Percentiles rank a stretch among this genome's conserved stretches.
phyloP scores from a whole-genome alignment of 2,797 vertebrate species.

The Hylomyscus alleni region DNA sequence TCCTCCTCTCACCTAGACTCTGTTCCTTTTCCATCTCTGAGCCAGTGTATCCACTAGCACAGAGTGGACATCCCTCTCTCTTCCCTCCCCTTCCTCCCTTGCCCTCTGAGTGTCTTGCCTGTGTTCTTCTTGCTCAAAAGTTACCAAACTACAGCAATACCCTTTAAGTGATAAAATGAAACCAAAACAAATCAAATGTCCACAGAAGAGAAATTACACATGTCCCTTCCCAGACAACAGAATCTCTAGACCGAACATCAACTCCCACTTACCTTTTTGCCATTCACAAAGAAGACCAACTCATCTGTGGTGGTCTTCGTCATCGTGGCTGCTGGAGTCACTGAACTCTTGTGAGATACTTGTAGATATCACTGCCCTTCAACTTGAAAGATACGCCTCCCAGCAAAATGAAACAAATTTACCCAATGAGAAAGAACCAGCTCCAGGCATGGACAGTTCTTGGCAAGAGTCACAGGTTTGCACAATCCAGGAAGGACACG shows the following conservation, averaged over 20 bases:
- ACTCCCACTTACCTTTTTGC: slow-evolving; percentile 90
- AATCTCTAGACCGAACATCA: slow-evolving; percentile 43
- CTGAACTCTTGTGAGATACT: slow-evolving; percentile 11
- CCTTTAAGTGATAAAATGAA: not conserved
- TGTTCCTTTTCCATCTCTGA: not conserved
- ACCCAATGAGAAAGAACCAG: slow-evolving; percentile 56
- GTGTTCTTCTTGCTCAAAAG: not conserved
- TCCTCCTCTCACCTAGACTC: not conserved
- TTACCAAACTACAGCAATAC: not conserved
- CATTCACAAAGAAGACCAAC: slow-evolving; percentile 92
- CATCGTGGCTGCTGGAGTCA: slow-evolving; percentile 49
- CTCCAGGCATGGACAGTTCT: slow-evolving; percentile 36
- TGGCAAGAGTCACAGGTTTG: slow-evolving; percentile 73
- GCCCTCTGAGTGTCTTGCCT: not conserved
- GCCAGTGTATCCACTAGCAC: not conserved
- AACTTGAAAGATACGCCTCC: slow-evolving; percentile 60
- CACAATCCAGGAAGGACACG: slow-evolving; percentile 70
- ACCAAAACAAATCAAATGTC: not conserved
- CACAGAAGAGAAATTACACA: not conserved
- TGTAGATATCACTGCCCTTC: not conserved
- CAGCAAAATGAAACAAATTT: slow-evolving; percentile 58
- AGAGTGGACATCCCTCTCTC: not conserved
- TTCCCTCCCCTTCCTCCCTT: not conserved
- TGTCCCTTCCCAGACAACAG: not conserved
- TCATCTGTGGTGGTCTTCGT: slow-evolving; percentile 81